Conservation (phyloP, 2,888 invertebrate species). For the Doris montereyensis region DNA sequence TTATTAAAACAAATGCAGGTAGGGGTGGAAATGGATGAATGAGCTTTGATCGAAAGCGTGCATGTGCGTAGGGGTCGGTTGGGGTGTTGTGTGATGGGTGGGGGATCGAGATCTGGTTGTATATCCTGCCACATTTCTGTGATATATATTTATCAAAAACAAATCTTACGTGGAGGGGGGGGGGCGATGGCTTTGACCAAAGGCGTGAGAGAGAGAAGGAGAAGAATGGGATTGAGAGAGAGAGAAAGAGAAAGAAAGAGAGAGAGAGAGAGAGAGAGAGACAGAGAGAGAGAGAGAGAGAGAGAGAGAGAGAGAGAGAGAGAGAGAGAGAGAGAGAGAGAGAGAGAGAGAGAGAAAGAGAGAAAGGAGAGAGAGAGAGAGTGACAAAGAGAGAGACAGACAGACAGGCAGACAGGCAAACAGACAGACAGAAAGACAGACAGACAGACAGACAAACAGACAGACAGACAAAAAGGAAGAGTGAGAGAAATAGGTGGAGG, state of each 20-base stretch:
- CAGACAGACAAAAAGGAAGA: too few relatives aligned
- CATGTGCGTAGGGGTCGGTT: too few relatives aligned
- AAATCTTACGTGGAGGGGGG: background rate
- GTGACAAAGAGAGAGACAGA: too few relatives aligned
- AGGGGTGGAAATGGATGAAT: too few relatives aligned
- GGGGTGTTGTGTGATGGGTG: background rate
- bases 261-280: background rate
- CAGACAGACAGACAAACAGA: too few relatives aligned
- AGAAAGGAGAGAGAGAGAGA: conserved; percentile 5
- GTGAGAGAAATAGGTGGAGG: background rate
- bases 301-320: conserved; percentile 13
- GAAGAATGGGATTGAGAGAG: background rate
- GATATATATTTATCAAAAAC: background rate
- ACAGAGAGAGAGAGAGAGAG: conserved; percentile 11
- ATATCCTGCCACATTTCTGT: background rate
- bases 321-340: background rate
- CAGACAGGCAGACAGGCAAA: too few relatives aligned
- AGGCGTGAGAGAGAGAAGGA: background rate
- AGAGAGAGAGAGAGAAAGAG: background rate
- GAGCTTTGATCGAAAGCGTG: too few relatives aligned
- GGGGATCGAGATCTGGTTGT: background rate
- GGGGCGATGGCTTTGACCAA: background rate
- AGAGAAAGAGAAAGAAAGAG: conserved; percentile 5
- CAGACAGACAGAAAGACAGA: too few relatives aligned
- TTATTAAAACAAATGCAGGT: conserved; percentile 1